Conservation (phyloP, 2,797 vertebrate species). For the Austrolebias charrua region DNA sequence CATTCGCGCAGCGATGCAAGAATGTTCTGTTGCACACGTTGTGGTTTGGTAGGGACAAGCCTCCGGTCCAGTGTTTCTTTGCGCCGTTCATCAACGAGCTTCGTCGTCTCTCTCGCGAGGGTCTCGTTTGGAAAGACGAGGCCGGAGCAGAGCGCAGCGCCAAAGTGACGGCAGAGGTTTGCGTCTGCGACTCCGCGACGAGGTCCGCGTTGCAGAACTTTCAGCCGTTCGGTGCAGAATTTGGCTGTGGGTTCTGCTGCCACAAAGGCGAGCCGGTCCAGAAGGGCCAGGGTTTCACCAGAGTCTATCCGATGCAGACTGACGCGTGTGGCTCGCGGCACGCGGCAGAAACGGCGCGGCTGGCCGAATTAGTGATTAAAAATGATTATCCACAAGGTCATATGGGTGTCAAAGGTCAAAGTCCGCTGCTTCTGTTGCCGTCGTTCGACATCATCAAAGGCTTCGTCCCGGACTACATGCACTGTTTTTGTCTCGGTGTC, state of each 20-base stretch:
- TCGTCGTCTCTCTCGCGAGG: slow-evolving; percentile 14
- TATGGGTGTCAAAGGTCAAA: slow-evolving; percentile 31
- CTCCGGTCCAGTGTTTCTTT: slow-evolving; percentile 13
- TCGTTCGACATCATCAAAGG: slow-evolving; percentile 26
- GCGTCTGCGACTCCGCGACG: neutral
- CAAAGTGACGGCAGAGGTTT: slow-evolving; percentile 13
- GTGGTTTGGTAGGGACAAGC: slow-evolving; percentile 22
- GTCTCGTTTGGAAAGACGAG: slow-evolving; percentile 17
- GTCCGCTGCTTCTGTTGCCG: slow-evolving; percentile 18
- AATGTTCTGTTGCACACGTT: slow-evolving; percentile 24
- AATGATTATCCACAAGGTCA: slow-evolving; percentile 14
- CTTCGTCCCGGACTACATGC: slow-evolving; percentile 26
- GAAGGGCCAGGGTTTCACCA: slow-evolving; percentile 5
- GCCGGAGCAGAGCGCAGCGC: slow-evolving; percentile 2
- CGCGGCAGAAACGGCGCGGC: slow-evolving; percentile 10
- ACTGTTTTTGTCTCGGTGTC: slow-evolving; percentile 28
- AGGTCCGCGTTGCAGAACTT: slow-evolving; percentile 24
- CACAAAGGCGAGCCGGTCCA: slow-evolving; percentile 29
- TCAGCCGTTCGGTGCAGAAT: slow-evolving; percentile 6
- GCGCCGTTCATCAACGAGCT: slow-evolving; percentile 26
- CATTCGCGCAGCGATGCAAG: slow-evolving; percentile 9
- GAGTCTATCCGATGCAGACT: slow-evolving; percentile 13
- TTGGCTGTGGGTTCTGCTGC: slow-evolving; percentile 32
- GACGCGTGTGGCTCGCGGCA: slow-evolving; percentile 18
- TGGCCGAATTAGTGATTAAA: slow-evolving; percentile 8